Evolutionary conservation across 2,797 vertebrate species (phyloP).

Genomic region (Ceryle rudis): DNA sequence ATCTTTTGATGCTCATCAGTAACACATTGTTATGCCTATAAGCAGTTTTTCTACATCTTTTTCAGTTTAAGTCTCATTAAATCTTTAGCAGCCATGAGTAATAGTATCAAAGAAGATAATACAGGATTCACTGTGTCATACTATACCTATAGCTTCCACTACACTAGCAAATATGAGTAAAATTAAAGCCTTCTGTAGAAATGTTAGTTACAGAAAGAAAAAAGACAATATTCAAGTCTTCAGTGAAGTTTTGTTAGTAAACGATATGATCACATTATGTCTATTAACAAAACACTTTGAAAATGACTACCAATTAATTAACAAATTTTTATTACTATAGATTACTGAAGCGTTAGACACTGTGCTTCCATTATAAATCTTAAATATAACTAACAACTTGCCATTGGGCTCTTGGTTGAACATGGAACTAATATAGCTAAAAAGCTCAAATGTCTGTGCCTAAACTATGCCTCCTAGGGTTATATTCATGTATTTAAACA

Average conservation of each 20-base stretch:
- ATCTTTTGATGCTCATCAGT: slow-evolving; percentile 71
- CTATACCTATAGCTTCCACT: slow-evolving; percentile 47
- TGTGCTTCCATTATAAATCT: neutral
- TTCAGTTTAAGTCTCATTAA: slow-evolving; percentile 67
- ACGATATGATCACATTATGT: neutral
- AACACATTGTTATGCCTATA: slow-evolving; percentile 61
- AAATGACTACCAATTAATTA: neutral
- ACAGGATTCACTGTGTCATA: slow-evolving; percentile 45
- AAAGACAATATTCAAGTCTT: neutral
- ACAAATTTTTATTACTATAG: neutral
- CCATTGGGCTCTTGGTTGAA: neutral
- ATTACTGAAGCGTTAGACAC: neutral
- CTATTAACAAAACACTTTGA: neutral
- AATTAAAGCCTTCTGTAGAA: slow-evolving; percentile 66
- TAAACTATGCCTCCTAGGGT: neutral
- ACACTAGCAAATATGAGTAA: neutral
- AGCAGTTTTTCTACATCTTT: slow-evolving; percentile 68
- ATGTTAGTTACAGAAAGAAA: neutral
- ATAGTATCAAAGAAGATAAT: slow-evolving; percentile 63
- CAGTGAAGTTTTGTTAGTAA: neutral
- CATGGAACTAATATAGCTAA: neutral
- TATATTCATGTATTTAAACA: neutral
- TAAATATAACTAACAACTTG: neutral
- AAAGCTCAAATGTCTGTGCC: neutral
- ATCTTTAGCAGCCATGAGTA: slow-evolving; percentile 51